These are phyloP conservation scores for Chloropsis hardwickii DNA, from an alignment of 2,113 vertebrate genomes.

Conservation along the genomic window DNA sequence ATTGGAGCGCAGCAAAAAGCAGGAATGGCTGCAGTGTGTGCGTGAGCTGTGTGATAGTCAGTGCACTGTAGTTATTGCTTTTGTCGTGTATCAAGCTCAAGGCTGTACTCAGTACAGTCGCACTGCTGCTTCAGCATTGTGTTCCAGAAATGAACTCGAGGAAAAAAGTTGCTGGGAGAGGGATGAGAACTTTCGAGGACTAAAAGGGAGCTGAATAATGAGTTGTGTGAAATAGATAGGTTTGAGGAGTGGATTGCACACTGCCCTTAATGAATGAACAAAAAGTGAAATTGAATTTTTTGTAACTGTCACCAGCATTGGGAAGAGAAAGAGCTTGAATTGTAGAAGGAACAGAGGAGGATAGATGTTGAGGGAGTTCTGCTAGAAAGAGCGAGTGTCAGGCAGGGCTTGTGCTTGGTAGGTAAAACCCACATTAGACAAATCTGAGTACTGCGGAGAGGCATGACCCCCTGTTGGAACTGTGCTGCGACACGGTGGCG, in stretches of 20 bases:
- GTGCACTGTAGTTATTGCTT: not conserved
- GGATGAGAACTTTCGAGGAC: not conserved
- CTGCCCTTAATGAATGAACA: not conserved
- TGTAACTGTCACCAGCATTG: rapidly evolving
- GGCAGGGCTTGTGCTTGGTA: not conserved
- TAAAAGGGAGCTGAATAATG: not conserved
- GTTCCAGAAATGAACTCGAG: not conserved
- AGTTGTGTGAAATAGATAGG: not conserved
- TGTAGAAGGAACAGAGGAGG: not conserved
- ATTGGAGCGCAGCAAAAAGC: rapidly evolving
- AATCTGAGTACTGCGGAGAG: not conserved
- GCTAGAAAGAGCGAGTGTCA: not conserved
- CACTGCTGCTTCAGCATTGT: not conserved
- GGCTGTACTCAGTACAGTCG: not conserved
- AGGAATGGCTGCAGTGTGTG: not conserved
- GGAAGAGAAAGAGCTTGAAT: not conserved
- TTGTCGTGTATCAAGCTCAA: not conserved
- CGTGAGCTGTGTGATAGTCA: not conserved
- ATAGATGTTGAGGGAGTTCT: not conserved
- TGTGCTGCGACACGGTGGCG: not conserved
- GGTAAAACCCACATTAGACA: not conserved
- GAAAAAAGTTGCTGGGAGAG: not conserved
- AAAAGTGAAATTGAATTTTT: not conserved
- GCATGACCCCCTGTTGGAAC: not conserved
- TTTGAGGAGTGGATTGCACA: not conserved